Conservation (phyloP, 2,113 vertebrate species). For the Phrynocephalus versicolor region DNA sequence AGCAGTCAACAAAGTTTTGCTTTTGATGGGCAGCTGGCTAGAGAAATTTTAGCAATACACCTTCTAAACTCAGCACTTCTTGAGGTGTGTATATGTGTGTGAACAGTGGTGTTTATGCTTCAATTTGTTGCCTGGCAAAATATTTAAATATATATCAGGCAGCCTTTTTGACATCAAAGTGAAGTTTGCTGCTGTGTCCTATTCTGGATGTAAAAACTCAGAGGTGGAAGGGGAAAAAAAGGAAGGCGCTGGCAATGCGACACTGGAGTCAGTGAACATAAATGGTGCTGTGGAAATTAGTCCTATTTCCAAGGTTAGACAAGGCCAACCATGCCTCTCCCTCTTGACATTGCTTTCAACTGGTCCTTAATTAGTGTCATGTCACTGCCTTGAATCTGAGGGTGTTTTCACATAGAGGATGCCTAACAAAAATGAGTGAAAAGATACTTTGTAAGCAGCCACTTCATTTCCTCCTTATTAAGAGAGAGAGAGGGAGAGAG, state of each 20-base stretch:
- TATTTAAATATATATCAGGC: slow-evolving; percentile 44
- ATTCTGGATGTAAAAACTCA: slow-evolving; percentile 16
- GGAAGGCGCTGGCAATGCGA: background rate
- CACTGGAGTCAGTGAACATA: slow-evolving; percentile 5
- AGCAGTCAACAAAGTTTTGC: slow-evolving; percentile 10
- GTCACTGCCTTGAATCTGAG: background rate
- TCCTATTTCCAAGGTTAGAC: background rate
- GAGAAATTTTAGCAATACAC: background rate
- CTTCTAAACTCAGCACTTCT: background rate
- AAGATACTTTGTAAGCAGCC: background rate
- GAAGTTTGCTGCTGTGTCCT: slow-evolving; percentile 5
- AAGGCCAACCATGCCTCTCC: background rate
- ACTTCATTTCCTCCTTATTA: background rate
- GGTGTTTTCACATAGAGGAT: background rate
- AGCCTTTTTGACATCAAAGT: slow-evolving; percentile 15
- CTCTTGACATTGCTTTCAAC: background rate
- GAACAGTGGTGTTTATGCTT: slow-evolving; percentile 10
- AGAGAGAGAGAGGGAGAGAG: background rate
- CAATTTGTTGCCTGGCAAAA: slow-evolving; percentile 35
- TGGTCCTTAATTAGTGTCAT: background rate
- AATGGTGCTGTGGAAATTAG: slow-evolving; percentile 11
- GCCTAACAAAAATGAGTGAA: background rate
- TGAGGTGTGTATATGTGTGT: background rate
- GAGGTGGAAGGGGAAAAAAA: background rate
- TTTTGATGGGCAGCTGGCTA: slow-evolving; percentile 1